Percentiles rank a stretch among this genome's conserved stretches.
These are phyloP conservation scores for Acrobasis consociella DNA, from an alignment of 2,888 invertebrate species.

Conservation along the genomic window DNA sequence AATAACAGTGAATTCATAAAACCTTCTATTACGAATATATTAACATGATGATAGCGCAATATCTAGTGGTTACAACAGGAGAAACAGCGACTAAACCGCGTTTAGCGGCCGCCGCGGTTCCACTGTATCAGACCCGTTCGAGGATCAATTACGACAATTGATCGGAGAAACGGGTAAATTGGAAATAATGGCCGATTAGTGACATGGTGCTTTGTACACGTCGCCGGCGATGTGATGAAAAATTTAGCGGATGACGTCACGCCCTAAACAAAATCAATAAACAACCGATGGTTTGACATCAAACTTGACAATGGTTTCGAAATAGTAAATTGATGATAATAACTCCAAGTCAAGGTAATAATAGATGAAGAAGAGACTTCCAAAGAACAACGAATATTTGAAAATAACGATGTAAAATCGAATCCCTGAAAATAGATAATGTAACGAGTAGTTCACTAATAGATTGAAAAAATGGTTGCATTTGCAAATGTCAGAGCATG, in stretches of 20 bases:
- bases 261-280: conserved; percentile 54
- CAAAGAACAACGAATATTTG: background rate
- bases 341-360: background rate
- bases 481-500: background rate
- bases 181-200: conserved; percentile 62
- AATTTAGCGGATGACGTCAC: conserved; percentile 64
- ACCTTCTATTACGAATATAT: background rate
- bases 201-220: conserved; percentile 47
- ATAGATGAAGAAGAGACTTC: background rate
- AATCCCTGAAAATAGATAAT: too few relatives aligned
- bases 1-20: background rate
- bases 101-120: conserved; percentile 33
- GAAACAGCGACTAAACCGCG: conserved; percentile 18
- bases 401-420: background rate
- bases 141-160: conserved; percentile 52
- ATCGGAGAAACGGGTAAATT: conserved; percentile 54
- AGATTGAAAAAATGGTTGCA: background rate
- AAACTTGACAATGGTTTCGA: conserved; percentile 49
- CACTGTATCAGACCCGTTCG: conserved; percentile 39
- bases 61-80: background rate
- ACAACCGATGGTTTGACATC: conserved; percentile 35
- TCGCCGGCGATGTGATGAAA: conserved; percentile 53
- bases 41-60: conserved; percentile 10
- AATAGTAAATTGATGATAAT: conserved; percentile 2
- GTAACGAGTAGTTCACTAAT: background rate